Evolutionary conservation across 2,113 vertebrate species (phyloP).

Genomic region (Lipophrys pholis): DNA sequence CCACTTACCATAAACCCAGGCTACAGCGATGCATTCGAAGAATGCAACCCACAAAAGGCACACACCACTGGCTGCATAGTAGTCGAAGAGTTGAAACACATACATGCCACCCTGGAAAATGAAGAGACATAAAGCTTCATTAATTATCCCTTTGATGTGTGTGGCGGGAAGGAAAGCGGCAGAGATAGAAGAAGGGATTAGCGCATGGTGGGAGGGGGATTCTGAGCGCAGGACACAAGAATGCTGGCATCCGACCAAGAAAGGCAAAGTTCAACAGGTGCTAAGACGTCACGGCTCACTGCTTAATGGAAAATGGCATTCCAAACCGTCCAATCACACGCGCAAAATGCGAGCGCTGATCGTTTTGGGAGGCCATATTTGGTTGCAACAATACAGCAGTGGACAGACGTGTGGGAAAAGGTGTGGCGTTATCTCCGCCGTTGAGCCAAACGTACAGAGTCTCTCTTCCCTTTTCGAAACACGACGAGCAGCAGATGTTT

Average conservation of each 20-base stretch:
- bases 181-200: constrained; percentile 32
- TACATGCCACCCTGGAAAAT: constrained; percentile 96
- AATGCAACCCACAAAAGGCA: constrained; percentile 99
- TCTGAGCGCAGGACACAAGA: constrained; percentile 42
- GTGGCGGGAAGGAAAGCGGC: constrained; percentile 19
- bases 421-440: constrained; percentile 42
- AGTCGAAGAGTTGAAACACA: constrained; percentile 99
- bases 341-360: constrained; percentile 37
- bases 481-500: background rate
- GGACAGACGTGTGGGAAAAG: constrained; percentile 46
- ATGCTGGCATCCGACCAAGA: constrained; percentile 66
- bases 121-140: constrained; percentile 29
- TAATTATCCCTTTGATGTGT: constrained; percentile 34
- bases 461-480: constrained; percentile 44
- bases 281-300: constrained; percentile 45
- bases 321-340: constrained; percentile 62
- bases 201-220: constrained; percentile 5
- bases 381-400: constrained; percentile 49
- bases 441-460: constrained; percentile 6
- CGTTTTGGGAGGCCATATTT: constrained; percentile 65
- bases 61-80: constrained; percentile 99
- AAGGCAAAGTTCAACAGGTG: constrained; percentile 78
- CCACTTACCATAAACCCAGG: constrained; percentile 99
- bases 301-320: constrained; percentile 71
- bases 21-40: constrained; percentile 99